Conservation (phyloP, 2,888 invertebrate species). For the Ernsta delagoae region DNA sequence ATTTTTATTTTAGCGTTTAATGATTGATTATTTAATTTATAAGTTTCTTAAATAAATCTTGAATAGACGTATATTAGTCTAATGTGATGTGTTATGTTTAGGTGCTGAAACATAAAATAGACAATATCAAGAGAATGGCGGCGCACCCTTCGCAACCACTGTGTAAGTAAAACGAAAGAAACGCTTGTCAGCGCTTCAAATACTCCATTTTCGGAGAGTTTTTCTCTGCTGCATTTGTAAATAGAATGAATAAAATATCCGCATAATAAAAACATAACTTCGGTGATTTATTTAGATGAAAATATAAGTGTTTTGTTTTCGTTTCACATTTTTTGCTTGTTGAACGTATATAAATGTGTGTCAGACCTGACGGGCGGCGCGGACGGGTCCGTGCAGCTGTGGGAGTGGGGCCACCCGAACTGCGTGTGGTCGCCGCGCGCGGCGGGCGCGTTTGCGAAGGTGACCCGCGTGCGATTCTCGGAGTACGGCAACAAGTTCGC, state of each 20-base stretch:
- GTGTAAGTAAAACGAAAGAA: constrained; percentile 88
- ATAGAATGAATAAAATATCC: too few relatives aligned
- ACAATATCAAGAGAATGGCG: constrained; percentile 97
- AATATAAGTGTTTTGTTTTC: too few relatives aligned
- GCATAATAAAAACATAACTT: too few relatives aligned
- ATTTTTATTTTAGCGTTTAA: constrained; percentile 47
- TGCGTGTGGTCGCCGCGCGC: constrained; percentile 95
- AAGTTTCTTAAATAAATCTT: too few relatives aligned
- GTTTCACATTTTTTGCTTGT: too few relatives aligned
- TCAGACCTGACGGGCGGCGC: constrained; percentile 96
- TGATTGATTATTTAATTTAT: neutral
- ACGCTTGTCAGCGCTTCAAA: too few relatives aligned
- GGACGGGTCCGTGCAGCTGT: constrained; percentile 97
- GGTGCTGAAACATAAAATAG: constrained; percentile 97
- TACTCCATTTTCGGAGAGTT: too few relatives aligned
- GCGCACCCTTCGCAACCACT: constrained; percentile 98
- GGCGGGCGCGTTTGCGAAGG: constrained; percentile 97
- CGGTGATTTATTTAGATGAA: too few relatives aligned
- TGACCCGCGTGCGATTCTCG: constrained; percentile 97
- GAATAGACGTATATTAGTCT: constrained; percentile 15
- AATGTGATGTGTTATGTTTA: constrained; percentile 70
- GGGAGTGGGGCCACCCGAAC: constrained; percentile 99
- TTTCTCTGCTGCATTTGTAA: too few relatives aligned
- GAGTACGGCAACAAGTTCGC: constrained; percentile 99
- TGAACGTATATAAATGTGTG: too few relatives aligned